A percentile compares a stretch with the other conserved stretches of the same genome.
phyloP scores from a whole-genome alignment of 2,888 invertebrate genomes.

The Catocala fraxini region DNA sequence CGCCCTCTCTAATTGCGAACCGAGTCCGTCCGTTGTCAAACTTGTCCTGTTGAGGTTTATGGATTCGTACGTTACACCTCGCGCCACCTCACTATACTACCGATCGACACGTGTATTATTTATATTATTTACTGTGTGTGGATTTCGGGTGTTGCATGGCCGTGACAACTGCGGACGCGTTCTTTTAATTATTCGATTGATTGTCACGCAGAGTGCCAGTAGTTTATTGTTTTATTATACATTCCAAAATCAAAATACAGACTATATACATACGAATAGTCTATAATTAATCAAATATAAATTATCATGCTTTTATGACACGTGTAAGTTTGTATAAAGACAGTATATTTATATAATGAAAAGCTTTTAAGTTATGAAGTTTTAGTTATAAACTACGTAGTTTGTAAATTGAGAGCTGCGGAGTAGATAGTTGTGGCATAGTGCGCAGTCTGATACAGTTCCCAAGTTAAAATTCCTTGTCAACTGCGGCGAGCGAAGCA shows the following conservation, averaged over 20 bases:
- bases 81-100: slow-evolving; percentile 17
- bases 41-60: slow-evolving; percentile 62
- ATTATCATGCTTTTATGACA: no score
- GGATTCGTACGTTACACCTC: slow-evolving; percentile 50
- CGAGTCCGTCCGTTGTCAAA: slow-evolving; percentile 75
- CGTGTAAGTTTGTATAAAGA: no score
- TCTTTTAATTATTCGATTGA: slow-evolving; percentile 5
- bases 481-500: slow-evolving; percentile 55
- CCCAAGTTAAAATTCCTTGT: slow-evolving; percentile 64
- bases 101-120: slow-evolving; percentile 12
- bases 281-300: no score
- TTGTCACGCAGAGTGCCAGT: neutral
- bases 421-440: slow-evolving; percentile 47
- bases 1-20: slow-evolving; percentile 80
- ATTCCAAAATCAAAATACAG: neutral
- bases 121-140: slow-evolving; percentile 9
- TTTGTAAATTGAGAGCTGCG: slow-evolving; percentile 37
- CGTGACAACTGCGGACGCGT: neutral
- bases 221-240: neutral
- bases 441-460: slow-evolving; percentile 62
- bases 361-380: neutral
- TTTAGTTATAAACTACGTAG: neutral
- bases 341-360: no score
- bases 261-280: no score
- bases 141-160: neutral